phyloP scores from a whole-genome alignment of 2,113 vertebrate genomes.

The Rhea americana region DNA sequence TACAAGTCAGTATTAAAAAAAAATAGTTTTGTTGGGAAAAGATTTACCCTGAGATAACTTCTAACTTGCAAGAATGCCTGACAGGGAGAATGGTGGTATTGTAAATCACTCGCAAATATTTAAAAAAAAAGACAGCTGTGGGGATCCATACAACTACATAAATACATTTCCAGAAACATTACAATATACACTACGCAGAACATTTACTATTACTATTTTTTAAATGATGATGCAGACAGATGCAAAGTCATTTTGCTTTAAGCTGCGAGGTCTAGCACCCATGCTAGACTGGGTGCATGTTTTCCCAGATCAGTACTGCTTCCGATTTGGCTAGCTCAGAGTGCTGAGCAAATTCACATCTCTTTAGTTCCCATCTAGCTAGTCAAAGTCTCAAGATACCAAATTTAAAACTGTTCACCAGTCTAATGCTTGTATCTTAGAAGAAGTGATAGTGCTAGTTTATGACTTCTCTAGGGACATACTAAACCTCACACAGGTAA shows the following conservation, averaged over 20 bases:
- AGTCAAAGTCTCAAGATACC: background rate
- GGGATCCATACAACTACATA: background rate
- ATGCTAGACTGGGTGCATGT: too few species aligned
- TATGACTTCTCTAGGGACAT: background rate
- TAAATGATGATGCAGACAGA: background rate
- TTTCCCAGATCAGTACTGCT: background rate
- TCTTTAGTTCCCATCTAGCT: background rate
- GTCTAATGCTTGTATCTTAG: background rate
- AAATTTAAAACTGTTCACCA: background rate
- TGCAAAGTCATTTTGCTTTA: background rate
- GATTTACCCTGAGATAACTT: background rate
- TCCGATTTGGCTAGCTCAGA: background rate
- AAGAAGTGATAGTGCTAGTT: background rate
- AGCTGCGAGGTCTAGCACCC: background rate
- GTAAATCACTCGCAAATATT: background rate
- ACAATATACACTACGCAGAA: background rate
- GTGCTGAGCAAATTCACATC: background rate
- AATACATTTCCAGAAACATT: background rate
- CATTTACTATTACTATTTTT: background rate
- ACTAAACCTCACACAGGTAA: background rate
- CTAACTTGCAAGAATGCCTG: background rate
- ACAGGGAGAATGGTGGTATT: background rate
- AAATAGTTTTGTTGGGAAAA: background rate
- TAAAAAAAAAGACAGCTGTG: background rate
- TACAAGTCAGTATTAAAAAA: rapidly evolving